Conservation (phyloP, 2,888 invertebrate species). For the Sussaba pulchella region DNA sequence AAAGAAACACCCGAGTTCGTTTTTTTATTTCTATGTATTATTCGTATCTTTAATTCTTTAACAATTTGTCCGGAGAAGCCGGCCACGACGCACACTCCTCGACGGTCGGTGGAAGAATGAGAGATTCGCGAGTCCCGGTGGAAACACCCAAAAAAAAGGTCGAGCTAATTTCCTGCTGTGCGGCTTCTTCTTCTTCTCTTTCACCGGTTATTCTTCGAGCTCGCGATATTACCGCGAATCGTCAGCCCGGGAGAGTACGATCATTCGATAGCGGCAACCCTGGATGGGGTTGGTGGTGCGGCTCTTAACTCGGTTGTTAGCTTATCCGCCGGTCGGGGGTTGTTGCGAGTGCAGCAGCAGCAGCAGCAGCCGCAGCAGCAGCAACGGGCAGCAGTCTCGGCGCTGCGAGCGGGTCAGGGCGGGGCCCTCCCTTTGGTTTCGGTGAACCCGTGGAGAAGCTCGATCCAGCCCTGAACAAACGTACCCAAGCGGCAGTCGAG, state of each 20-base stretch:
- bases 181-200: slow-evolving; percentile 10
- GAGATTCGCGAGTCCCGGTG: slow-evolving; percentile 27
- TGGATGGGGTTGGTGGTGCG: slow-evolving; percentile 34
- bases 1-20: slow-evolving; percentile 55
- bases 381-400: slow-evolving; percentile 24
- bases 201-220: slow-evolving; percentile 6
- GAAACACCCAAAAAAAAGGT: too few relatives aligned
- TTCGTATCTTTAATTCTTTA: background rate
- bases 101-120: slow-evolving; percentile 79
- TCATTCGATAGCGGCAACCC: slow-evolving; percentile 58
- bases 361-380: slow-evolving; percentile 15
- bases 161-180: too few relatives aligned
- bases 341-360: slow-evolving; percentile 49
- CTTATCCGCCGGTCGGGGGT: slow-evolving; percentile 25
- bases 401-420: slow-evolving; percentile 71
- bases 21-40: slow-evolving; percentile 5
- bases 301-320: slow-evolving; percentile 10
- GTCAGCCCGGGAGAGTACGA: slow-evolving; percentile 10
- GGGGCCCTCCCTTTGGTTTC: slow-evolving; percentile 68
- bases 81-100: slow-evolving; percentile 72
- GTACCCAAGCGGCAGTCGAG: slow-evolving; percentile 23
- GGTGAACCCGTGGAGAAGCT: slow-evolving; percentile 36
- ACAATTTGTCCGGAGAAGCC: slow-evolving; percentile 56
- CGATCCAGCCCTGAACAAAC: slow-evolving; percentile 45
- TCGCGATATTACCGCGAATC: slow-evolving; percentile 30